Evolutionary conservation across 2,797 vertebrate species (phyloP).

Genomic region (Leucoraja ocellata): DNA sequence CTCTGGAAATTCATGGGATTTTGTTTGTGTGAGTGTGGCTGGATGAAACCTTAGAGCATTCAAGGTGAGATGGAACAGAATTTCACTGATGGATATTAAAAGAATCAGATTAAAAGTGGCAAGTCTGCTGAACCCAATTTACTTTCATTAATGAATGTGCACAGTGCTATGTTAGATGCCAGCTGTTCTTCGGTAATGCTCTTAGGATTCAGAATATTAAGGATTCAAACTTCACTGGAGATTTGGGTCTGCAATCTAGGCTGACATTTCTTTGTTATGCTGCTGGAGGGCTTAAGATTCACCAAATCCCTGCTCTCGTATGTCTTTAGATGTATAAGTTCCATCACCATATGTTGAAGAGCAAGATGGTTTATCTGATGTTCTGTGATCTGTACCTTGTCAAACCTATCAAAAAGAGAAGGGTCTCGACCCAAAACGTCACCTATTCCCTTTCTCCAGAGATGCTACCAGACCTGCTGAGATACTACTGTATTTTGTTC

Average conservation of each 20-base stretch:
- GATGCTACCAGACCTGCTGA: too few relatives aligned
- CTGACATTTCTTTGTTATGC: neutral
- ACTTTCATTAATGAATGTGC: neutral
- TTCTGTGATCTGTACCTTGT: neutral
- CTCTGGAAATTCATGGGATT: neutral
- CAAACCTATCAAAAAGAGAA: neutral
- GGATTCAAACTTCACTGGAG: neutral
- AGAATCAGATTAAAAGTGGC: conserved; percentile 19
- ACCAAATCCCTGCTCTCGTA: neutral
- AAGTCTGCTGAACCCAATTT: neutral
- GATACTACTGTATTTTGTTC: too few relatives aligned
- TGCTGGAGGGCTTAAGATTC: neutral
- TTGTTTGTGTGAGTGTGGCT: neutral
- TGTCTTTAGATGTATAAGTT: neutral
- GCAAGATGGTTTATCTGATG: neutral
- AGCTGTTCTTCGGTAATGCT: neutral
- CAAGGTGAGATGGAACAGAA: neutral
- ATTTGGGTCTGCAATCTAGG: neutral
- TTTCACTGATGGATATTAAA: conserved; percentile 26
- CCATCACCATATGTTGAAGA: neutral
- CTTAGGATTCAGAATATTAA: conserved; percentile 4
- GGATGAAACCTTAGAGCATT: neutral
- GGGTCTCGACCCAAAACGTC: neutral
- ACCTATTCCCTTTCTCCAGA: too few relatives aligned
- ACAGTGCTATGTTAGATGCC: neutral